Evolutionary conservation across 2,888 invertebrate genomes (phyloP), one percentile per base, ranked within the genome.

Genomic region (Melanophora roralis): DNA sequence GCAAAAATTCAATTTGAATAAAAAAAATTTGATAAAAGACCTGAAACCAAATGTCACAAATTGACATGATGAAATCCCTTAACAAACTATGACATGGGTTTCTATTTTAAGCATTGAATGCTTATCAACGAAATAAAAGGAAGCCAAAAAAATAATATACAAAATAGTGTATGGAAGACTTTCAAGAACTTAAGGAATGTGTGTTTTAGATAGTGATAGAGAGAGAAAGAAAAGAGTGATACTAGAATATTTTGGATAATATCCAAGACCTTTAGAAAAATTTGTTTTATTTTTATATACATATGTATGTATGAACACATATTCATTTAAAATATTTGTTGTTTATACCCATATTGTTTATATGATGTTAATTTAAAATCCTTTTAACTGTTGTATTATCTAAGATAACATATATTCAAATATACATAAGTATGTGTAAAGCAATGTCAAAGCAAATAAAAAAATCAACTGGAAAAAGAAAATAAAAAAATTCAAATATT

Each of bases 11-110:
- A 51, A 51, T 34, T 38, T 1, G 34, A 12, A 27, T 34, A 62
- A 45, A 49, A 21, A 60, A 71, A 32, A 53, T 12, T 12, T 14
- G 6, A 64, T 49, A 74, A 55, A 65, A 38, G 53, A 27, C 19
- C 36, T 59, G 16, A 71, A 64, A 32, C 40, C 57, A 75, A 75
- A 71, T 75, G 75, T 75, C 75, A 75, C 75, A 79, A 75, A 79
- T 75, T 79, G 79, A 79, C 79, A 79, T 75, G 71, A 79, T 75
- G 71, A 72, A 79, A 75, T 79, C 75, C 79, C 75, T 45, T 40
- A 71, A 40, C 38, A 40, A 67, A 71, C 43, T 67, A 71, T 60
- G 55, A 55, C 71, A 75, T 75, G 74, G 67, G 55, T 38, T 65
- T 23, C 14, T 21, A 65, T 27, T 68, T 60, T 57, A 19, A 51